Evolutionary conservation across 2,797 vertebrate genomes (phyloP).

Genomic region (Oryzias sinensis): DNA sequence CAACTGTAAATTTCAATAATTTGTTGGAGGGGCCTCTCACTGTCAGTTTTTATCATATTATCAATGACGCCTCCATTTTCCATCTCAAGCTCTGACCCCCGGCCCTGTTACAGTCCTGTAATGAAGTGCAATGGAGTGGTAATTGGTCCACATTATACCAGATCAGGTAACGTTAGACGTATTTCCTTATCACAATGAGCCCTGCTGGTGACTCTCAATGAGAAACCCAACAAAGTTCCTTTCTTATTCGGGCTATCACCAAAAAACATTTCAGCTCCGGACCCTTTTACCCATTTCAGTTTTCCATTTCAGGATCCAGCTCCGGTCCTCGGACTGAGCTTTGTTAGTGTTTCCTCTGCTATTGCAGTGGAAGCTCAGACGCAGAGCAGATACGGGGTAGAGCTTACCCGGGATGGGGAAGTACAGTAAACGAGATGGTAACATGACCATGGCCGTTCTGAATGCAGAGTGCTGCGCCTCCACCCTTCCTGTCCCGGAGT

Average conservation of each 20-base stretch:
- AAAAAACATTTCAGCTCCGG: constrained; percentile 82
- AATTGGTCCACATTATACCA: constrained; percentile 86
- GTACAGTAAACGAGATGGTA: constrained; percentile 79
- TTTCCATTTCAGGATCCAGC: constrained; percentile 82
- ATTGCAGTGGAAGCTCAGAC: constrained; percentile 54
- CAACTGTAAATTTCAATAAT: constrained; percentile 87
- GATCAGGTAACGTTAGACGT: constrained; percentile 86
- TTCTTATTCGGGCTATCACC: constrained; percentile 82
- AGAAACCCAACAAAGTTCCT: constrained; percentile 84
- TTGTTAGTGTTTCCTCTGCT: constrained; percentile 66
- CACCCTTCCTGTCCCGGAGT: constrained; percentile 41
- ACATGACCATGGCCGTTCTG: constrained; percentile 61
- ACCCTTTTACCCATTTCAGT: constrained; percentile 75
- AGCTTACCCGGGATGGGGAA: constrained; percentile 66
- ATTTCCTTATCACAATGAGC: constrained; percentile 85
- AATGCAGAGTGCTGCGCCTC: constrained; percentile 50
- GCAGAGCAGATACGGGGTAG: constrained; percentile 67
- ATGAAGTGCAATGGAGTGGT: constrained; percentile 87
- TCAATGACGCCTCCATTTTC: constrained; percentile 84
- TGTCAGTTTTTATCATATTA: constrained; percentile 86
- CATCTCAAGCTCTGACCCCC: constrained; percentile 77
- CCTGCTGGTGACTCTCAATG: constrained; percentile 82
- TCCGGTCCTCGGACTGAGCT: constrained; percentile 63
- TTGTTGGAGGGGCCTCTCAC: constrained; percentile 79
- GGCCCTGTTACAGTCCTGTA: constrained; percentile 83